These are phyloP conservation scores for Erebia ligea DNA, from an alignment of 2,888 invertebrate species.

Conservation along the genomic window DNA sequence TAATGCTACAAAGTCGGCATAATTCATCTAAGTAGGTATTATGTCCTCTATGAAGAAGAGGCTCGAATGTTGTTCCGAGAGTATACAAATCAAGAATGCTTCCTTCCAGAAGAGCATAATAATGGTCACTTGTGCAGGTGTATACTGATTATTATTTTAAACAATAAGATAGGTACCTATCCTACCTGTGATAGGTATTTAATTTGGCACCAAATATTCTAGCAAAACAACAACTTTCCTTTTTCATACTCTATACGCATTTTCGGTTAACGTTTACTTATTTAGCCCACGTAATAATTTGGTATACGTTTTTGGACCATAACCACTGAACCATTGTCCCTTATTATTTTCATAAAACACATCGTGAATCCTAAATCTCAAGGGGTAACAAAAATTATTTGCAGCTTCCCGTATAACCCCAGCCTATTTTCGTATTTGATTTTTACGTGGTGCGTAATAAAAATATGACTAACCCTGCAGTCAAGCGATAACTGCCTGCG, in stretches of 20 bases:
- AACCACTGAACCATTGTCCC: not conserved
- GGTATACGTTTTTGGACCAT: conserved; percentile 40
- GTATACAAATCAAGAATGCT: too few relatives aligned
- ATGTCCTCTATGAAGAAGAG: too few relatives aligned
- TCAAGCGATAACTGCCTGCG: conserved; percentile 68
- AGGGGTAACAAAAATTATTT: conserved; percentile 8
- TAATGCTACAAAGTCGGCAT: not conserved
- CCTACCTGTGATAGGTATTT: too few relatives aligned
- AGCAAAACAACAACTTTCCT: not conserved
- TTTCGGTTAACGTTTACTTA: not conserved
- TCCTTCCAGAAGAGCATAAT: too few relatives aligned
- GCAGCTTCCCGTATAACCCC: conserved; percentile 14
- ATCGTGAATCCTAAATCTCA: not conserved
- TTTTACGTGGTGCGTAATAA: conserved; percentile 70
- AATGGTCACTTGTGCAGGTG: too few relatives aligned
- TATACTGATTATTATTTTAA: too few relatives aligned
- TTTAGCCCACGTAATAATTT: not conserved
- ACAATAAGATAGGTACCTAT: too few relatives aligned
- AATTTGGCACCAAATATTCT: not conserved
- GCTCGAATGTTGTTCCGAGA: too few relatives aligned
- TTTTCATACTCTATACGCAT: not conserved
- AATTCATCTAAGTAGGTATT: not conserved
- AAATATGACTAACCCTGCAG: conserved; percentile 70
- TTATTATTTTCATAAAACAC: not conserved
- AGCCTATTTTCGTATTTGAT: conserved; percentile 57